Evolutionary conservation across 2,113 vertebrate species (phyloP).

Genomic region (Sterrhoptilus dennistouni): DNA sequence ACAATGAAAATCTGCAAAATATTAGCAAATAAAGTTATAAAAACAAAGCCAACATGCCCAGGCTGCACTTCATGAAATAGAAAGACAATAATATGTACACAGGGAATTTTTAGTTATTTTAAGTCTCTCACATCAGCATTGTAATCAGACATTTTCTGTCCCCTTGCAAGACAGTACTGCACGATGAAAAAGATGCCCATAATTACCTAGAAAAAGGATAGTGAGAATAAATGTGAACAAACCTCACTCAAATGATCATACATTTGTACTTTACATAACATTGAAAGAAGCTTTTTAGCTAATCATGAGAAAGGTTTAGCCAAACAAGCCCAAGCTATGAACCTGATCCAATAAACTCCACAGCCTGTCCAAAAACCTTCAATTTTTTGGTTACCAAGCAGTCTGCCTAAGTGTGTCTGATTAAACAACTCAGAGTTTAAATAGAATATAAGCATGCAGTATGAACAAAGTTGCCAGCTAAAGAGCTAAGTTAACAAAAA

Average conservation of each 20-base stretch:
- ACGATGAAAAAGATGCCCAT: accelerated
- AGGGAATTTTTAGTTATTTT: background rate
- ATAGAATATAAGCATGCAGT: background rate
- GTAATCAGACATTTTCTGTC: background rate
- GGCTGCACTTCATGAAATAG: background rate
- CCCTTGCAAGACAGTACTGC: background rate
- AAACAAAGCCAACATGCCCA: background rate
- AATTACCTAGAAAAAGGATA: background rate
- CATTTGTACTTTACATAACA: background rate
- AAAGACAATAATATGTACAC: background rate
- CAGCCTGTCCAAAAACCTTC: background rate
- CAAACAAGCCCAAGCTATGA: background rate
- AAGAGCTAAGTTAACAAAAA: background rate
- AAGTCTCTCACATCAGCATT: background rate
- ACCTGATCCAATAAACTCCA: background rate
- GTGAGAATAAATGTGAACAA: background rate
- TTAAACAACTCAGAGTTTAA: background rate
- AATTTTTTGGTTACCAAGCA: background rate
- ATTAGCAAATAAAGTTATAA: background rate
- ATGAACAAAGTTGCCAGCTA: background rate
- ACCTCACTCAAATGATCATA: background rate
- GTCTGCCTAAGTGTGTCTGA: background rate
- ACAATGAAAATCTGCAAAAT: background rate
- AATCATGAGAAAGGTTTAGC: background rate
- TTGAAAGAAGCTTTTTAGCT: background rate